A percentile compares a stretch with the other conserved stretches of the same genome.
phyloP scores from a whole-genome alignment of 2,888 invertebrate genomes.

The Hipparchia sbordonii region DNA sequence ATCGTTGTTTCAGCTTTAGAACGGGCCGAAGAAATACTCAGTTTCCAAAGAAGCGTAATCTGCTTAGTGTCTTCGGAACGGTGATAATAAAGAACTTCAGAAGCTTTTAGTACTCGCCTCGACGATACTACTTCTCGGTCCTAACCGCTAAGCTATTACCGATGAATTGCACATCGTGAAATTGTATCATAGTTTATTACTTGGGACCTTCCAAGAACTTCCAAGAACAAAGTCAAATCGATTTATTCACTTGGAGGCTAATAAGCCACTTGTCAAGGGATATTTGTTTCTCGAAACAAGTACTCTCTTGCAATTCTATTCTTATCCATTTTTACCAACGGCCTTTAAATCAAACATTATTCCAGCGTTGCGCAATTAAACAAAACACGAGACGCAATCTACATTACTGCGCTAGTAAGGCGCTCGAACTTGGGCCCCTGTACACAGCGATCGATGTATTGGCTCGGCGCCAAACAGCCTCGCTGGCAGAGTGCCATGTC shows the following conservation, averaged over 20 bases:
- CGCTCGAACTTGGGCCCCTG: conserved; percentile 33
- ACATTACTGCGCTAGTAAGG: conserved; percentile 35
- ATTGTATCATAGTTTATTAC: too few species aligned
- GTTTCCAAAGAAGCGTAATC: neutral
- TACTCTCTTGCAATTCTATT: too few species aligned
- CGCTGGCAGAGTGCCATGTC: conserved; percentile 35
- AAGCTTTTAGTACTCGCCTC: neutral
- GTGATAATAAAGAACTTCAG: neutral
- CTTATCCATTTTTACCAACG: too few species aligned
- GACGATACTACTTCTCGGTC: neutral
- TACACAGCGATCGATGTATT: conserved; percentile 43
- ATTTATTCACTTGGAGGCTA: too few species aligned
- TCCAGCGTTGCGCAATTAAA: conserved; percentile 27
- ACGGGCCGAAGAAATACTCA: neutral
- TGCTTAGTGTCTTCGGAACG: neutral
- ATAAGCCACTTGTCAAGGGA: too few species aligned
- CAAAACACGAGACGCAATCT: conserved; percentile 28
- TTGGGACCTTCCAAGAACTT: too few species aligned
- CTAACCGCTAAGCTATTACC: neutral
- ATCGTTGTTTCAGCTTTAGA: neutral
- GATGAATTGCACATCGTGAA: too few species aligned
- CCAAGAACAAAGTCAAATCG: too few species aligned
- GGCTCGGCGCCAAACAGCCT: conserved; percentile 41
- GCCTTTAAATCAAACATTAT: neutral
- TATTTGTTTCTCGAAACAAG: too few species aligned